These are phyloP conservation scores for Apodemia mormo DNA, from an alignment of 2,888 invertebrate species.

Conservation along the genomic window DNA sequence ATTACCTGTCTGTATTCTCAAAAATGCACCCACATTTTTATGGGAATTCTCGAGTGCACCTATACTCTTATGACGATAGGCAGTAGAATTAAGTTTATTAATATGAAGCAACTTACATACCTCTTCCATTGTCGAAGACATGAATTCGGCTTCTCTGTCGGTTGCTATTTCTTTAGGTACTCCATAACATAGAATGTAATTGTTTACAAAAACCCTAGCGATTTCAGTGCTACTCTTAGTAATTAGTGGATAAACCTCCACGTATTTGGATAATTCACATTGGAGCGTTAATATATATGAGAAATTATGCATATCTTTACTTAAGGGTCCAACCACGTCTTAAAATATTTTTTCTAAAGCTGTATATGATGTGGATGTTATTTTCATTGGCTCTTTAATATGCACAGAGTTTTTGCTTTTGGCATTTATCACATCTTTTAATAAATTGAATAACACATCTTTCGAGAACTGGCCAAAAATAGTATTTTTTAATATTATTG, in stretches of 20 bases:
- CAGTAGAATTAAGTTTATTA: neutral
- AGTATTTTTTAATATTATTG: conserved; percentile 15
- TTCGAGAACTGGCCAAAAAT: conserved; percentile 29
- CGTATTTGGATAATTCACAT: conserved; percentile 27
- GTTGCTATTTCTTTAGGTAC: conserved; percentile 16
- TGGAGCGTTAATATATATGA: conserved; percentile 28
- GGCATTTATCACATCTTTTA: conserved; percentile 31
- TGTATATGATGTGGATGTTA: neutral
- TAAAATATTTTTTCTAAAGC: neutral
- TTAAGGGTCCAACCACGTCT: neutral
- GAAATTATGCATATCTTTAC: conserved; percentile 18
- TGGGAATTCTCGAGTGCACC: neutral
- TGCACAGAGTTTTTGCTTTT: conserved; percentile 26
- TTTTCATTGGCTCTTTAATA: neutral
- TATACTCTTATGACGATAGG: neutral
- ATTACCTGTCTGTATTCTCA: neutral
- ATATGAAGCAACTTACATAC: neutral
- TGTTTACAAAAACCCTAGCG: neutral
- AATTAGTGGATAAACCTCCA: conserved; percentile 21
- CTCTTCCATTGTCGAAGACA: neutral
- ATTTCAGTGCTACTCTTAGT: neutral
- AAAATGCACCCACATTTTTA: neutral
- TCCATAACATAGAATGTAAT: neutral
- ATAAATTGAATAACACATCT: conserved; percentile 26
- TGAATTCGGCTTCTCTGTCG: conserved; percentile 12